Base-by-base conservation (phyloP, 2,113 vertebrate genomes). In the Miniopterus natalensis region DNA sequence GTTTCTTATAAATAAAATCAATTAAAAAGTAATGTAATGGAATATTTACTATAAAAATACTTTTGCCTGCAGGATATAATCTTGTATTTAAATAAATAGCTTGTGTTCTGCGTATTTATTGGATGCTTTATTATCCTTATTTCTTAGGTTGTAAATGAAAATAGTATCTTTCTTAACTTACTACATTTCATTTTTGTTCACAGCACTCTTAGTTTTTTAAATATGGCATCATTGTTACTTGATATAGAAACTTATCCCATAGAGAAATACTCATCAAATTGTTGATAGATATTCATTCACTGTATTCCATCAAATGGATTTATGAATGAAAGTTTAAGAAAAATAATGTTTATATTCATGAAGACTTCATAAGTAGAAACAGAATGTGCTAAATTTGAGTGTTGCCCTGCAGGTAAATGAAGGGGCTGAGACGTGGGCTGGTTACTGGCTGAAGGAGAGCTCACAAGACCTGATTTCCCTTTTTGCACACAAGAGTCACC, bases 11-110 rank as follows among this genome's bases (percentile, higher is more conserved):
- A 70, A 55, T 71, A 42, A 94, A 75, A 68, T 31, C 25, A 2
- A 36, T 84, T 68, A 36, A 90, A 80, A 81, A 40, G 2, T 65
- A 84, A 47, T 77, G 5, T 31, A 93, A 63, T 81, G 14, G 9
- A 70, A 78, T 12, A 42, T 45, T 57, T 75, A 65, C 31, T 70
- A 4, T 84, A 49, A 96, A 95, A 92, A 66, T 47, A 59, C 53
- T 83, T 90, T 74, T 4, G n/a, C 25, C 25, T 42, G 36, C 0
- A 42, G 10, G 36, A 47, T 78, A 70, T 49, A 70, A 71, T 77
- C 6, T 42, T 55, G 0, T 70, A n/a, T 85, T 85, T 81, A 25
- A 63, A 6, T 65, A 49, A 63, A 57, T 57, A 84, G 8, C 8
- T 61, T 61, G 0, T 61, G 0, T 61, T 95, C 10, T 85, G 6